Evolutionary conservation across 2,888 invertebrate genomes (phyloP).

Genomic region (Tupiocoris notatus): DNA sequence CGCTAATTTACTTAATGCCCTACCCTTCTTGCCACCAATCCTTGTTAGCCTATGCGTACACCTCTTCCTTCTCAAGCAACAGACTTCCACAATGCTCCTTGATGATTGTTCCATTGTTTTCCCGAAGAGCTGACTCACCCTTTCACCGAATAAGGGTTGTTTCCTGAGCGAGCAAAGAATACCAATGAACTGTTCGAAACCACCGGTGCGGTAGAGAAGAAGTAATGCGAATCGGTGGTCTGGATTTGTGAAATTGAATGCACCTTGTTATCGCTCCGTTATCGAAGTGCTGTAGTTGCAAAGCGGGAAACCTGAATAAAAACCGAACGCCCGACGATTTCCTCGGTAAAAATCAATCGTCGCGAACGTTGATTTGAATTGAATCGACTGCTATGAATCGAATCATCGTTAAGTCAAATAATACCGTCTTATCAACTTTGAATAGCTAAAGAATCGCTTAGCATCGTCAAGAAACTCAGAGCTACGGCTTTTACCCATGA

Average conservation of each 20-base stretch:
- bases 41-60: slow-evolving; percentile 1
- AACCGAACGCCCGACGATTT: too few species aligned
- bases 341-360: too few species aligned
- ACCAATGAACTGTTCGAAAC: not conserved
- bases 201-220: not conserved
- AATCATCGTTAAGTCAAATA: too few species aligned
- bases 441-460: too few species aligned
- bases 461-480: too few species aligned
- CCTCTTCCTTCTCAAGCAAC: slow-evolving; percentile 1
- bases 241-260: not conserved
- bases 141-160: not conserved
- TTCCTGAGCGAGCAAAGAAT: not conserved
- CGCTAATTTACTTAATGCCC: slow-evolving; percentile 39
- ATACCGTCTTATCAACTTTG: too few species aligned
- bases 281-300: not conserved
- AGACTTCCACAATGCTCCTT: slow-evolving; percentile 4
- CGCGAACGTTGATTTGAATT: too few species aligned
- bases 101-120: not conserved
- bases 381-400: too few species aligned
- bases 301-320: not conserved
- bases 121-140: not conserved
- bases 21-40: not conserved
- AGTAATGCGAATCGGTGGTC: not conserved
- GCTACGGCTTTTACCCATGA: not conserved
- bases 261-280: not conserved